Evolutionary conservation across 2,113 vertebrate species (phyloP).

Genomic region (Misgurnus anguillicaudatus): DNA sequence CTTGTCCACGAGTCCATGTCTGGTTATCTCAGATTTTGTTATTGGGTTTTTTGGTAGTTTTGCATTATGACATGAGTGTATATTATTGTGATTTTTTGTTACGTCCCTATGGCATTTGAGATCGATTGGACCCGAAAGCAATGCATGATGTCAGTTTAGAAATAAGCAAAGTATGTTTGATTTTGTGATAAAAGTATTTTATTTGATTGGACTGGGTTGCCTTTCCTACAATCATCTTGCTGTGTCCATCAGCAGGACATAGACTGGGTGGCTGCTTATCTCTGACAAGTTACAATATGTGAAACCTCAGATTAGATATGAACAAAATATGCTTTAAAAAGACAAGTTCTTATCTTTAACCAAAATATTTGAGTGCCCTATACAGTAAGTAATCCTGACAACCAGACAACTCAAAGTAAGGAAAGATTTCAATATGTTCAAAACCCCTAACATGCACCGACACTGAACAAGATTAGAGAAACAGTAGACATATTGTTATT

Average conservation of each 20-base stretch:
- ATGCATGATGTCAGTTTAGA: too few relatives aligned
- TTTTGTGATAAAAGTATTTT: not conserved
- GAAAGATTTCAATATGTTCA: not conserved
- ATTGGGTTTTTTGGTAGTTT: too few relatives aligned
- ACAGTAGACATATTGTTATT: conserved; percentile 1
- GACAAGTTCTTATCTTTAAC: conserved; percentile 35
- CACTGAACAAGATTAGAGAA: not conserved
- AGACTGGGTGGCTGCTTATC: conserved; percentile 15
- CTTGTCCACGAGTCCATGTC: too few relatives aligned
- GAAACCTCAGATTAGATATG: conserved; percentile 21
- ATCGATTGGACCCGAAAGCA: too few relatives aligned
- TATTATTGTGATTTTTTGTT: too few relatives aligned
- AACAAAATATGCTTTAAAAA: conserved; percentile 6
- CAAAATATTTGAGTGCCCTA: conserved; percentile 10
- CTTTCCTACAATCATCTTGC: conserved; percentile 2
- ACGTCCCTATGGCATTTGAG: too few relatives aligned
- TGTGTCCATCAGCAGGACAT: not conserved
- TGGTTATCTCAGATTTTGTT: too few relatives aligned
- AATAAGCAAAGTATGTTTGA: not conserved
- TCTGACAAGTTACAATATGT: conserved; percentile 25
- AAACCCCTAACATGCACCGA: not conserved
- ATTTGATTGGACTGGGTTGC: conserved; percentile 7
- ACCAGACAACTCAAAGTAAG: not conserved
- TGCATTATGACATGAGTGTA: too few relatives aligned
- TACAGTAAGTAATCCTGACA: conserved; percentile 9